phyloP scores from a whole-genome alignment of 2,888 invertebrate genomes.

The Fabriciana adippe region DNA sequence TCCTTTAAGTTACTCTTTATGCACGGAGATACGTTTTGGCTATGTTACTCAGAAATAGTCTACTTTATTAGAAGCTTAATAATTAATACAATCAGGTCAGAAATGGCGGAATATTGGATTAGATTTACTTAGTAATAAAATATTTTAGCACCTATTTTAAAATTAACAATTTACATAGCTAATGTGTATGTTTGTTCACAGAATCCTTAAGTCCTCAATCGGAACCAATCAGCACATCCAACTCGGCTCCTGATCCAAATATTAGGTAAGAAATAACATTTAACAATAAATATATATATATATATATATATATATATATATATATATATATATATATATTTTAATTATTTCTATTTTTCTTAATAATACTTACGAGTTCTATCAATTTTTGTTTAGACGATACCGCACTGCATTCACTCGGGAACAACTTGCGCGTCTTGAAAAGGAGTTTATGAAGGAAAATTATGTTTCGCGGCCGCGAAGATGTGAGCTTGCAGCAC shows the following conservation, averaged over 20 bases:
- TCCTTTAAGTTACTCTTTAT: no score
- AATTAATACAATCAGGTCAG: no score
- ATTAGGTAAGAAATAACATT: slow-evolving; percentile 59
- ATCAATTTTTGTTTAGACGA: slow-evolving; percentile 77
- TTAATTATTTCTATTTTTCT: slow-evolving; percentile 3
- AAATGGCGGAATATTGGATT: no score
- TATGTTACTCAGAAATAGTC: no score
- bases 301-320: no score
- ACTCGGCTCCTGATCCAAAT: slow-evolving; percentile 71
- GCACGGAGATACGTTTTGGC: no score
- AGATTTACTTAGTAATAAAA: background rate
- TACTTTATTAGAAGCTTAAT: no score
- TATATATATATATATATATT: no score
- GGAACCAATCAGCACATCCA: slow-evolving; percentile 71
- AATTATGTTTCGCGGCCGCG: slow-evolving; percentile 98
- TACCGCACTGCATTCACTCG: slow-evolving; percentile 98
- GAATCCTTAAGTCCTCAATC: slow-evolving; percentile 77
- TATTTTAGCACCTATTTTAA: background rate
- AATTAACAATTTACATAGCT: background rate
- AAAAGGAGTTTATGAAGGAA: slow-evolving; percentile 98
- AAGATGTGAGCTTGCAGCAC: slow-evolving; percentile 96
- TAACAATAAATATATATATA: no score
- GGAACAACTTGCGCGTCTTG: slow-evolving; percentile 94
- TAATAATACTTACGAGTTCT: background rate
- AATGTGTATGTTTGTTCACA: slow-evolving; percentile 56